A percentile compares a stretch with the other conserved stretches of the same genome.
Conservation (phyloP, 1,140 invertebrate species). For the Andricus grossulariae region DNA sequence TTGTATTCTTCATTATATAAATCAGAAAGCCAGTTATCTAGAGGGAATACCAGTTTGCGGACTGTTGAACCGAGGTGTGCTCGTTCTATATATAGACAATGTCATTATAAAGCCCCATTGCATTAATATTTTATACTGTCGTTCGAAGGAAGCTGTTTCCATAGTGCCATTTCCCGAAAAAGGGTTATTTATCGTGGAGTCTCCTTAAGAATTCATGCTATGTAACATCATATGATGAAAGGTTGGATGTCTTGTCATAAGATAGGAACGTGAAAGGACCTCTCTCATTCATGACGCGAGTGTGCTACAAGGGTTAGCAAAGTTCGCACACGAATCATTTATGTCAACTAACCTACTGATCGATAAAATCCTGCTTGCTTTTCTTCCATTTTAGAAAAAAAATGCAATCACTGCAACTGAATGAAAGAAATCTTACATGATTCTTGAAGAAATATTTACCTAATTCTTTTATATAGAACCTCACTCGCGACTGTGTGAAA, state of each 20-base stretch:
- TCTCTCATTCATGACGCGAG: constrained; percentile 6
- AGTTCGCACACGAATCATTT: constrained; percentile 3
- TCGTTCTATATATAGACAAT: background rate
- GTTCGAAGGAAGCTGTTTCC: constrained; percentile 27
- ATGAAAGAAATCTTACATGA: too few species aligned
- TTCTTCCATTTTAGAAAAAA: too few species aligned
- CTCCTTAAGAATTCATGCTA: constrained; percentile 19
- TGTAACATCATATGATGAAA: constrained; percentile 17
- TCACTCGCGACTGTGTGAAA: too few species aligned
- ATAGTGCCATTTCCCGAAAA: constrained; percentile 8
- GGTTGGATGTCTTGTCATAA: constrained; percentile 26
- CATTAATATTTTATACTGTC: constrained; percentile 6
- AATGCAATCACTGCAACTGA: too few species aligned
- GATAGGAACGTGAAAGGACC: constrained; percentile 15
- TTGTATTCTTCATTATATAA: too few species aligned
- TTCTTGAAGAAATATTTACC: too few species aligned
- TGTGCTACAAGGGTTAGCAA: constrained; percentile 1
- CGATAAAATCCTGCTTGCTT: background rate
- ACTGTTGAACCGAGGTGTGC: background rate
- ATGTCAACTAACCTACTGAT: constrained; percentile 13
- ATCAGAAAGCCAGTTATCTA: too few species aligned
- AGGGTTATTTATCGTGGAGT: constrained; percentile 8
- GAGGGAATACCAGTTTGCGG: too few species aligned
- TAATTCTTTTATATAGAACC: too few species aligned
- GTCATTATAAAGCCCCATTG: background rate